Conservation (phyloP, 2,797 vertebrate genomes). For the Scolopax rusticola region DNA sequence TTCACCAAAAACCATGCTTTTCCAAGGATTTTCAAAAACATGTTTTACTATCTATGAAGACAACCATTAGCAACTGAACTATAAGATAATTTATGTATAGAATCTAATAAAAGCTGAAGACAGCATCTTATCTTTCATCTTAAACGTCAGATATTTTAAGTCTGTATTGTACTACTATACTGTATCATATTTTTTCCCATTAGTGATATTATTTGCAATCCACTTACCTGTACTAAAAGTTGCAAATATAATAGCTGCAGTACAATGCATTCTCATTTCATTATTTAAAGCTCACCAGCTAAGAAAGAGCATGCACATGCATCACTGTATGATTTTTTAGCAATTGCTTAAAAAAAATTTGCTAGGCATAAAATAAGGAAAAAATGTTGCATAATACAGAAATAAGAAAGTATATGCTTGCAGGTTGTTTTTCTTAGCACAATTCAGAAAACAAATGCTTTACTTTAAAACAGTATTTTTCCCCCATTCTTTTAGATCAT, state of each 20-base stretch:
- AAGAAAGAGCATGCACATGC: slow-evolving; percentile 78
- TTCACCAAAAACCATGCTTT: background rate
- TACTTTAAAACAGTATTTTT: background rate
- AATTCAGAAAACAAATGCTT: background rate
- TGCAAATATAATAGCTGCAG: slow-evolving; percentile 50
- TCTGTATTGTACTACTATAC: background rate
- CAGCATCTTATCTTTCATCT: background rate
- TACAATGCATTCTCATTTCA: slow-evolving; percentile 50
- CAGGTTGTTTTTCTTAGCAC: background rate
- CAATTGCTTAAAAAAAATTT: slow-evolving; percentile 15
- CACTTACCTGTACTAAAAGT: slow-evolving; percentile 74
- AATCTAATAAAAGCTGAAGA: background rate
- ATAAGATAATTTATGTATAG: background rate
- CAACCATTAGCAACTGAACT: background rate
- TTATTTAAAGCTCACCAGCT: slow-evolving; percentile 38
- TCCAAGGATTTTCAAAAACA: background rate
- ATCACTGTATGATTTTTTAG: slow-evolving; percentile 44
- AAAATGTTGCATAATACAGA: slow-evolving; percentile 16
- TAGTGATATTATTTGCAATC: slow-evolving; percentile 14
- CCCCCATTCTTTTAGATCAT: background rate
- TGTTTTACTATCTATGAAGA: background rate
- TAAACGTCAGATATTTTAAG: background rate
- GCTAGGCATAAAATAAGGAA: background rate
- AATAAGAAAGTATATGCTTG: background rate
- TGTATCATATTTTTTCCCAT: background rate